Evolutionary conservation across 2,888 invertebrate species (phyloP), one percentile per base, ranked within the genome.

Genomic region (Norana najaformis): DNA sequence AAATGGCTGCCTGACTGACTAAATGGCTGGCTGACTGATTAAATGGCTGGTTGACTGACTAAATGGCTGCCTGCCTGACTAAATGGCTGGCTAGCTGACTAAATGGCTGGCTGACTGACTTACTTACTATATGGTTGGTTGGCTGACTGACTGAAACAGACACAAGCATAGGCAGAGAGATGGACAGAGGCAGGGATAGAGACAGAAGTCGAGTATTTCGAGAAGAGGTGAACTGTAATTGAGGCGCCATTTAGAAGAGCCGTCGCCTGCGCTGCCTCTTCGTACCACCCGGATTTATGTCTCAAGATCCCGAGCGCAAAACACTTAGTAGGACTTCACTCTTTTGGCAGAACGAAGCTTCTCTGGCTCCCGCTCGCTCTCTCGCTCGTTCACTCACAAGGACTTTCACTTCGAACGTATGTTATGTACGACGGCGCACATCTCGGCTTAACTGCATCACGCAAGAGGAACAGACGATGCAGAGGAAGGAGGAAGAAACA

Each of bases 391-490:
- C n/a, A n/a, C 11, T n/a, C 69, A 69, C 69, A 69, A 69, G 69
- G 69, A 69, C 69, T n/a, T 69, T 69, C 69, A n/a, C 69, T 69
- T n/a, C n/a, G 69, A 69, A 69, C 69, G 69, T n/a, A n/a, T 69
- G 69, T 69, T 69, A 69, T 69, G 69, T 69, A 69, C 69, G 69
- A 69, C 69, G 69, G n/a, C 69, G 30, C n/a, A 69, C 69, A 69
- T 69, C 30, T 30, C 69, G 69, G n/a, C 69, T 69, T n/a, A 69
- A 69, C 69, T 69, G 69, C n/a, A n/a, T 30, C 11, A 69, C n/a
- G 69, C 69, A 69, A n/a, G 8, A 69, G 69, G 1, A 30, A 69
- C n/a, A 69, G 69, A 69, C 69, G 11, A 69, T 1, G 30, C 69
- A 69, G 69, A 69, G n/a, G n/a, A 69, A 69, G 69, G 69, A 69